These are phyloP conservation scores for Drosophila baimaii DNA, from an alignment of 1,140 invertebrate genomes.

Conservation along the genomic window DNA sequence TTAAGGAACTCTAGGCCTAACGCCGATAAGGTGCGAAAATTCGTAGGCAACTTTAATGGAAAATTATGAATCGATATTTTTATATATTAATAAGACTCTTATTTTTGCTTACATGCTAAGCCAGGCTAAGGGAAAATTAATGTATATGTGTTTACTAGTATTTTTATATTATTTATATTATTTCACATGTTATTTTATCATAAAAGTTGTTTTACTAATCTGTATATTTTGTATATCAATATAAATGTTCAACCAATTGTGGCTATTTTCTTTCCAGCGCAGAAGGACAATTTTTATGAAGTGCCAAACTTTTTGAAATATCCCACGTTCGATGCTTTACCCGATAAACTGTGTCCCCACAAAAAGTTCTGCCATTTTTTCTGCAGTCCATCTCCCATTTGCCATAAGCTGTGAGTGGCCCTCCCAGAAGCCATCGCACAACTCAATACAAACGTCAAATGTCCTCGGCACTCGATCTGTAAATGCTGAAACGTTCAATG, in stretches of 20 bases:
- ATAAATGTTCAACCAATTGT: neutral
- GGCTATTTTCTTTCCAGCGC: neutral
- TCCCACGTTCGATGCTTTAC: neutral
- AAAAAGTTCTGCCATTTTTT: neutral
- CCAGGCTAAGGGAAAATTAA: neutral
- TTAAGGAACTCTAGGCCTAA: slow-evolving; percentile 8
- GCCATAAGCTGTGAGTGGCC: slow-evolving; percentile 15
- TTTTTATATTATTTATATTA: neutral
- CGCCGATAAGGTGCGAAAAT: neutral
- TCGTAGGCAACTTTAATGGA: neutral
- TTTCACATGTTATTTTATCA: neutral
- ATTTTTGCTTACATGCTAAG: neutral
- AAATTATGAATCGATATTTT: neutral
- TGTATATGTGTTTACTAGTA: too few species aligned
- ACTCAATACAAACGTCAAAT: slow-evolving; percentile 44
- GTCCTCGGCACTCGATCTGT: slow-evolving; percentile 26
- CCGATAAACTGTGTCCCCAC: slow-evolving; percentile 12
- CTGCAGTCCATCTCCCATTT: neutral
- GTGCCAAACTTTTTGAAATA: slow-evolving; percentile 15
- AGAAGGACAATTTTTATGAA: slow-evolving; percentile 9
- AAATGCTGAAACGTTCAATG: slow-evolving; percentile 49
- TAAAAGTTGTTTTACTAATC: neutral
- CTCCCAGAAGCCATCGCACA: slow-evolving; percentile 42
- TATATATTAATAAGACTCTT: neutral
- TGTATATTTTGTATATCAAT: neutral